A percentile compares a stretch with the other conserved stretches of the same genome.
Conservation (phyloP, 1,140 invertebrate species). For the Drosophila gunungcola region DNA sequence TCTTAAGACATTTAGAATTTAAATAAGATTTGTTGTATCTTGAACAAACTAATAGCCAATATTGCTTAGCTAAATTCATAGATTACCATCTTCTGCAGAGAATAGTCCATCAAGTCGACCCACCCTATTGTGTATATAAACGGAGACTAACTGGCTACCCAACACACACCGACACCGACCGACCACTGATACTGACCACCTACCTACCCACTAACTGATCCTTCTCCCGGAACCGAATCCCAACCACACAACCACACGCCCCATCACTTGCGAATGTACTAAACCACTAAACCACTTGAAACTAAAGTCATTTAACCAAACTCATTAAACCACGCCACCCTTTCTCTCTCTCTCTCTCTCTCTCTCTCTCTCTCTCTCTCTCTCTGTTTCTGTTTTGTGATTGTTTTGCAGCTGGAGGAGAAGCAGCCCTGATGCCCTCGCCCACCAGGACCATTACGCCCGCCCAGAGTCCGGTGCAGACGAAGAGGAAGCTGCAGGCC, state of each 20-base stretch:
- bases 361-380: conserved; percentile 51
- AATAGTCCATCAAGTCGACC: conserved; percentile 8
- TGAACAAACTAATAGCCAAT: neutral
- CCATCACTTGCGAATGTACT: conserved; percentile 64
- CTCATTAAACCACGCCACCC: conserved; percentile 78
- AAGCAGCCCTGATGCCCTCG: conserved; percentile 86
- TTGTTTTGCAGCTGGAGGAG: conserved; percentile 74
- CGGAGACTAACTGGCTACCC: conserved; percentile 62
- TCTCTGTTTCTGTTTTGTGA: conserved; percentile 19
- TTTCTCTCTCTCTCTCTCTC: conserved; percentile 64
- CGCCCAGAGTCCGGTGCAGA: conserved; percentile 74
- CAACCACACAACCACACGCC: conserved; percentile 35
- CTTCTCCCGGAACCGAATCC: conserved; percentile 2
- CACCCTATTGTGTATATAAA: conserved; percentile 56
- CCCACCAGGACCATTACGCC: conserved; percentile 87
- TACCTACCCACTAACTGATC: conserved; percentile 39
- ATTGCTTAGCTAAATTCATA: neutral
- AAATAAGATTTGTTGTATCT: too few relatives aligned
- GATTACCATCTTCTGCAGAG: neutral
- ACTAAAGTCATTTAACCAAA: conserved; percentile 77
- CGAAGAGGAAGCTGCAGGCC: conserved; percentile 89
- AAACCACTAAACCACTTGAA: conserved; percentile 74
- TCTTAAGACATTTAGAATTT: too few relatives aligned
- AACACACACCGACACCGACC: conserved; percentile 42
- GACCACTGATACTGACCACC: conserved; percentile 46